phyloP scores from a whole-genome alignment of 2,888 invertebrate genomes.

The Sesamia inferens region DNA sequence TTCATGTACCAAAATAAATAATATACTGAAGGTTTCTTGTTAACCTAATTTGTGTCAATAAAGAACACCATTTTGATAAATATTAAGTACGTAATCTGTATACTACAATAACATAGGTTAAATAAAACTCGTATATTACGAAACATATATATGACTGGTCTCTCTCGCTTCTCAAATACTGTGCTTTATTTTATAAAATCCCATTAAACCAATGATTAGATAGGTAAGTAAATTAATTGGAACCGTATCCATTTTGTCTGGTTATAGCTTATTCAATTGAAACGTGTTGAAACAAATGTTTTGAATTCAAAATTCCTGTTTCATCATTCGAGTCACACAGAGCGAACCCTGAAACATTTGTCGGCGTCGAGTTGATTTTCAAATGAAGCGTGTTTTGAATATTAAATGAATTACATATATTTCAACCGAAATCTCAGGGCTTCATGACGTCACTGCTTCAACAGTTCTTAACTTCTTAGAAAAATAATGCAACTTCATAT shows the following conservation, averaged over 20 bases:
- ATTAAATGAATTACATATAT: conserved; percentile 14
- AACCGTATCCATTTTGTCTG: conserved; percentile 4
- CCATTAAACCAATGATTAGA: conserved; percentile 16
- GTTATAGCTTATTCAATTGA: conserved; percentile 26
- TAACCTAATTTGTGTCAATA: conserved; percentile 11
- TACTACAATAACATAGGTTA: conserved; percentile 35
- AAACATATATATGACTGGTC: conserved; percentile 22
- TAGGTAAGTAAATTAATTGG: conserved; percentile 25
- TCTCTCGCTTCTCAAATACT: conserved; percentile 8
- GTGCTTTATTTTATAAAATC: conserved; percentile 15
- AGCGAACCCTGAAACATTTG: conserved; percentile 28
- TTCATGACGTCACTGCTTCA: conserved; percentile 9
- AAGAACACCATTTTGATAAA: conserved; percentile 26
- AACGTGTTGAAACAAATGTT: conserved; percentile 21
- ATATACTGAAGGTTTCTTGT: neutral
- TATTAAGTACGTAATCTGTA: conserved; percentile 36
- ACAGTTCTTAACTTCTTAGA: neutral
- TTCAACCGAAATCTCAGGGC: conserved; percentile 9
- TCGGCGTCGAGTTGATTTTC: conserved; percentile 18
- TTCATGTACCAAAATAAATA: conserved; percentile 15
- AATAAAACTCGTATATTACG: conserved; percentile 12
- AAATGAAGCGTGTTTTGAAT: conserved; percentile 32
- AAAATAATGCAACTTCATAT: neutral
- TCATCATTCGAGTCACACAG: conserved; percentile 25
- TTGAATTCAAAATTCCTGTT: conserved; percentile 1